Base-by-base conservation (phyloP, 1,140 invertebrate species). In the Himalopsyche phryganea region DNA sequence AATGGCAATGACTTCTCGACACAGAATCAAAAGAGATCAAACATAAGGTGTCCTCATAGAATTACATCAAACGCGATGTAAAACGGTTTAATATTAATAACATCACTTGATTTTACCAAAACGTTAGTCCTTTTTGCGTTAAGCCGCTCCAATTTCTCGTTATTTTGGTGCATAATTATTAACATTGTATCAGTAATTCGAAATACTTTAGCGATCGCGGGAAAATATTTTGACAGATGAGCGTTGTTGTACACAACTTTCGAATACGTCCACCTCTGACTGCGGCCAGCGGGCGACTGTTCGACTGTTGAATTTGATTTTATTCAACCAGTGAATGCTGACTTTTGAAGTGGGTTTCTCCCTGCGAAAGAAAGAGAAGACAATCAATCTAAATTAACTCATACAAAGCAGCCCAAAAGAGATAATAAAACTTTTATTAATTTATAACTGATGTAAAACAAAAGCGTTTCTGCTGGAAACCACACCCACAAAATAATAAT, bases 211-310 rank as follows among this genome's bases (percentile, higher is more conserved):
- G 23, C 9, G 23, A 5, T 28, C 23, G 23, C 23, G 23, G 23
- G 23, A 28, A 28, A 5, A 5, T 28, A 28, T 3, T 28, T 28
- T 28, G 23, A 3, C 23, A 28, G 23, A 28, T 9, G 14, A 5
- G 11, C 15, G 15, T 14, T 10, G 10, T 6, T 28, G 40, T 40
- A 41, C 14, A 28, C n/a, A 45, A 35, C 3, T 33, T 53, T 51
- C 42, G 50, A 51, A 40, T 7, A 53, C 50, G 50, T 51, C 42
- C 50, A 32, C 44, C 36, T 50, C 44, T 36, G 50, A 47, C 57
- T 20, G 18, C 23, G n/a, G 57, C 50, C 57, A 52, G 50, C 50
- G 49, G 57, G 48, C 57, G 57, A 59, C 57, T 50, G 40, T 5
- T 7, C 57, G 57, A 59, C 57, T 15, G 38, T n/a, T 5, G 23